A percentile compares a stretch with the other conserved stretches of the same genome.
Evolutionary conservation across 2,113 vertebrate species (phyloP).

Genomic region (Nycticryphes semicollaris): DNA sequence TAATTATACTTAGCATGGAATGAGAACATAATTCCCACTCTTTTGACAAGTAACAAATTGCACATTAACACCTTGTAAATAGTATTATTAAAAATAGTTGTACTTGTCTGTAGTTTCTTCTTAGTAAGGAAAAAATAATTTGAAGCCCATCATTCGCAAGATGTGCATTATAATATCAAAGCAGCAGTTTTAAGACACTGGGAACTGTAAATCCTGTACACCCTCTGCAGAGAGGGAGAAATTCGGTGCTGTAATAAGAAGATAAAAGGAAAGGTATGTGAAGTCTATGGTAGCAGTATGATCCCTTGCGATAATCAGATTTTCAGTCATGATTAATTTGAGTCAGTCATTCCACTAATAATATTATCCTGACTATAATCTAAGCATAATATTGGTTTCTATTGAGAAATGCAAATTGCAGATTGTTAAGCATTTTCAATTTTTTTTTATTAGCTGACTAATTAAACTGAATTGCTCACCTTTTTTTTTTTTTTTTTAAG

Average conservation of each 20-base stretch:
- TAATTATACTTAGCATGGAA: conserved; percentile 69
- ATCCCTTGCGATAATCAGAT: conserved; percentile 59
- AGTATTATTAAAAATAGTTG: conserved; percentile 69
- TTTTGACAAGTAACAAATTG: conserved; percentile 76
- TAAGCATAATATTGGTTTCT: conserved; percentile 53
- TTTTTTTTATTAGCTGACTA: conserved; percentile 39
- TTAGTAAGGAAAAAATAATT: conserved; percentile 70
- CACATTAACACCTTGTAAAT: conserved; percentile 71
- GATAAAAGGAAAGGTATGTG: conserved; percentile 51
- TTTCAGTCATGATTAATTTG: conserved; percentile 73
- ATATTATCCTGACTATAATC: conserved; percentile 60
- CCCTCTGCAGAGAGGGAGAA: conserved; percentile 1
- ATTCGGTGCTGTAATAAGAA: conserved; percentile 11
- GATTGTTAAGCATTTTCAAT: neutral
- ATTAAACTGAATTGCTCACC: conserved; percentile 10
- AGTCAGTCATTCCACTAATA: conserved; percentile 56
- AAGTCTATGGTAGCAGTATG: conserved; percentile 48
- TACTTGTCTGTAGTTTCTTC: conserved; percentile 60
- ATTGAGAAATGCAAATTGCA: conserved; percentile 53
- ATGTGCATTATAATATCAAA: conserved; percentile 68
- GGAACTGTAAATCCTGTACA: conserved; percentile 21
- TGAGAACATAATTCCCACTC: conserved; percentile 59
- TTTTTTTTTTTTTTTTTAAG: neutral
- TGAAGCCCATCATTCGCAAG: conserved; percentile 58
- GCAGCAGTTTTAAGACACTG: neutral